These are phyloP conservation scores for Scomberomorus guttatus DNA, from an alignment of 2,797 vertebrate genomes.

Conservation along the genomic window DNA sequence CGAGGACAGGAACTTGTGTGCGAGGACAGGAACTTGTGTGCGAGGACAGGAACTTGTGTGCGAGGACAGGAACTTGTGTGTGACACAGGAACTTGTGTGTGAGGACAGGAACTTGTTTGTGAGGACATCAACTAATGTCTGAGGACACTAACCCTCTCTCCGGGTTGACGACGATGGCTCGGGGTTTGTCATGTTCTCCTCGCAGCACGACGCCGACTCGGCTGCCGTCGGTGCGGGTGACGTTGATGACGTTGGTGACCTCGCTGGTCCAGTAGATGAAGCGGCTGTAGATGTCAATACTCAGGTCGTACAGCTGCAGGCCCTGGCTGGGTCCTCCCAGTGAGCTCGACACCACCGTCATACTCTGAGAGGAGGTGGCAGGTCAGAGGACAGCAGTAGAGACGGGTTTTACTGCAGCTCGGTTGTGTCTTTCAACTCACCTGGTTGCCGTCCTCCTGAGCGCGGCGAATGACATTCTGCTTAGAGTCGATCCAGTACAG, in stretches of 20 bases:
- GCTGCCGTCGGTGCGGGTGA: slow-evolving; percentile 92
- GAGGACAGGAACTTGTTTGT: too few relatives aligned
- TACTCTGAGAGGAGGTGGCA: slow-evolving; percentile 82
- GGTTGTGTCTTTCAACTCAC: slow-evolving; percentile 67
- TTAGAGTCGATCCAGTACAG: slow-evolving; percentile 99
- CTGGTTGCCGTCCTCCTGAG: slow-evolving; percentile 96
- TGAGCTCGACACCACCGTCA: slow-evolving; percentile 91
- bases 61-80: too few relatives aligned
- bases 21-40: too few relatives aligned
- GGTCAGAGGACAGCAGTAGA: not conserved
- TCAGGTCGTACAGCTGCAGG: slow-evolving; percentile 95
- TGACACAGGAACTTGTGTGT: too few relatives aligned
- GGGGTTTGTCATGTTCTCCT: slow-evolving; percentile 93
- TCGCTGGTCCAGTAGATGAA: slow-evolving; percentile 99
- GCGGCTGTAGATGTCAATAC: slow-evolving; percentile 98
- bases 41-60: too few relatives aligned
- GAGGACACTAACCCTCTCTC: slow-evolving; percentile 91
- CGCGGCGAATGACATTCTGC: slow-evolving; percentile 93
- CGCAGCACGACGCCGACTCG: slow-evolving; percentile 93
- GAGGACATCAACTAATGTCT: too few relatives aligned
- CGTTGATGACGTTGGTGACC: slow-evolving; percentile 96
- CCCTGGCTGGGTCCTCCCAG: slow-evolving; percentile 89
- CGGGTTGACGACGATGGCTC: slow-evolving; percentile 96
- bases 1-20: too few relatives aligned
- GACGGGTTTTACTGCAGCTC: fast-evolving